Evolutionary conservation across 30 jellyfish, hydroid and myxozoan species (phyloP).

Genomic region (Cassiopea andromeda): DNA sequence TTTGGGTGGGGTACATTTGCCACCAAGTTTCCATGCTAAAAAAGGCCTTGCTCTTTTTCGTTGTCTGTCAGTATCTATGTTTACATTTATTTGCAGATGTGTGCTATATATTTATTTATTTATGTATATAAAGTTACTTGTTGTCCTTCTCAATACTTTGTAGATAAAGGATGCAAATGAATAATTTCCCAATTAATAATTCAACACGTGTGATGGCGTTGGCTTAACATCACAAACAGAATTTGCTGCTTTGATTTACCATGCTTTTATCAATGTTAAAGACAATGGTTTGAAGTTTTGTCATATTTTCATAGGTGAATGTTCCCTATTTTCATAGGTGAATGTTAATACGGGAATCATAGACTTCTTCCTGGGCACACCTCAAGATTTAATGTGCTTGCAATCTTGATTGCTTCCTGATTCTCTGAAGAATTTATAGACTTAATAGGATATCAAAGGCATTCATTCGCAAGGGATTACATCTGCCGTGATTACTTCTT

Average conservation of each 20-base stretch:
- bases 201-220: neutral
- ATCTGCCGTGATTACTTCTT: neutral
- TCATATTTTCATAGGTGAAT: neutral
- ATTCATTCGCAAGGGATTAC: neutral
- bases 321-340: neutral
- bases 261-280: neutral
- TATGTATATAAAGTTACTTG: too few relatives aligned
- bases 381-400: neutral
- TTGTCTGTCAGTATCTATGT: too few relatives aligned
- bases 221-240: neutral
- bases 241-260: neutral
- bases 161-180: neutral
- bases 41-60: too few relatives aligned
- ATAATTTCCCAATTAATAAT: neutral
- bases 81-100: too few relatives aligned
- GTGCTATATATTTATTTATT: too few relatives aligned
- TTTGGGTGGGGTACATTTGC: too few relatives aligned
- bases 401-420: neutral
- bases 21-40: too few relatives aligned
- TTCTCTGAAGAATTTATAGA: neutral
- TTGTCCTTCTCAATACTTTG: too few relatives aligned
- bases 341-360: neutral
- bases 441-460: neutral
- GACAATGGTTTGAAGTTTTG: neutral
- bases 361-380: neutral